Conservation (phyloP, 2,888 invertebrate genomes). For the Pheosia gnoma region DNA sequence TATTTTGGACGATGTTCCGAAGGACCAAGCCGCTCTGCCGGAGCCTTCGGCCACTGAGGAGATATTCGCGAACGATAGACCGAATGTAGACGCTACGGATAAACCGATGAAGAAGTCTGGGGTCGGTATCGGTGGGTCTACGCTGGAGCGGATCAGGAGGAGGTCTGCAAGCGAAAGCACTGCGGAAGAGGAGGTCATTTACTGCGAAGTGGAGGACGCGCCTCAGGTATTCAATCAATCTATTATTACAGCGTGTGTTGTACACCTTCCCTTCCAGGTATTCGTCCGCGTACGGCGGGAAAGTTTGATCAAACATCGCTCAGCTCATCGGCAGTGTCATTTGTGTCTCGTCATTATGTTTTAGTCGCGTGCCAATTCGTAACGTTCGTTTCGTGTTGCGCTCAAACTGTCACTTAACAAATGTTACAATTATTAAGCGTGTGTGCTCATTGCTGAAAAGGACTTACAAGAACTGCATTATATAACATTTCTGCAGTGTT, state of each 20-base stretch:
- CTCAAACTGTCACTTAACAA: neutral
- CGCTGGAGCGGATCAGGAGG: conserved; percentile 23
- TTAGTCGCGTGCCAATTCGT: neutral
- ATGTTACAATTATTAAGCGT: neutral
- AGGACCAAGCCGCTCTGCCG: conserved; percentile 61
- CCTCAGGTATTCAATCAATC: conserved; percentile 60
- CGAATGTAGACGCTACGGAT: conserved; percentile 12
- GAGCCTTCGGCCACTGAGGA: conserved; percentile 63
- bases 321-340: neutral
- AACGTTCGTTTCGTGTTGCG: conserved; percentile 6
- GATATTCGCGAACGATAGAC: conserved; percentile 10
- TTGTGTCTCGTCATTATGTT: conserved; percentile 1
- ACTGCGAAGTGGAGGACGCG: conserved; percentile 69
- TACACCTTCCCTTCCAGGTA: neutral
- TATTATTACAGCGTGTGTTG: conserved; percentile 4
- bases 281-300: neutral
- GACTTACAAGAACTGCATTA: neutral
- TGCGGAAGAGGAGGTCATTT: conserved; percentile 62
- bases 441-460: neutral
- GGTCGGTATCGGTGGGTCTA: conserved; percentile 21
- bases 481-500: too few species aligned
- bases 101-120: conserved; percentile 18
- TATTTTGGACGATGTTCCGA: conserved; percentile 64
- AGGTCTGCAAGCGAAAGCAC: conserved; percentile 16
- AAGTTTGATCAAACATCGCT: conserved; percentile 1